Conservation (phyloP, 92 coral and sea anemone genomes). For the Porites cylindrica region DNA sequence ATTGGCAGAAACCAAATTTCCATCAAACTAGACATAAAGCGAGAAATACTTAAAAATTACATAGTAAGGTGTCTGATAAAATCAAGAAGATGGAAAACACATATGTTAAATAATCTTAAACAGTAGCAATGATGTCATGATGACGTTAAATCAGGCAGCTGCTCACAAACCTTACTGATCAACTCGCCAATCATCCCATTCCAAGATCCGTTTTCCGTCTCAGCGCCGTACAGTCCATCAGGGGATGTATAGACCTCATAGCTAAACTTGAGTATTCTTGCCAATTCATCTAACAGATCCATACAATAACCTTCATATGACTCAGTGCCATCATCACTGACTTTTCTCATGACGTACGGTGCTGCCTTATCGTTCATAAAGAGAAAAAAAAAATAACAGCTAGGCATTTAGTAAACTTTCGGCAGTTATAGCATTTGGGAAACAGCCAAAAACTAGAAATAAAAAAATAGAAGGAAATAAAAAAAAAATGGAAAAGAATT, state of each 20-base stretch:
- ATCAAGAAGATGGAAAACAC: too few species aligned
- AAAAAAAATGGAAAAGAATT: too few species aligned
- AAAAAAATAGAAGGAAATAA: too few species aligned
- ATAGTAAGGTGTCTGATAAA: too few species aligned
- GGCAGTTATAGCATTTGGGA: too few species aligned
- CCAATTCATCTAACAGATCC: constrained; percentile 66
- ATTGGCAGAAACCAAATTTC: too few species aligned
- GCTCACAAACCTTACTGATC: constrained; percentile 41
- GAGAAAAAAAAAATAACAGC: neutral
- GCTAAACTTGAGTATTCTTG: constrained; percentile 63
- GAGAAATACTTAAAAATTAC: too few species aligned
- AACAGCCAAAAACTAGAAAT: too few species aligned
- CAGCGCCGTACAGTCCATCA: constrained; percentile 72
- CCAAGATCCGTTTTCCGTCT: constrained; percentile 72
- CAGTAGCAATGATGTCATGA: too few species aligned
- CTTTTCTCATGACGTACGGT: constrained; percentile 64
- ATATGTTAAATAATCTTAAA: too few species aligned
- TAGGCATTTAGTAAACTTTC: neutral
- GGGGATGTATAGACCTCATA: constrained; percentile 62
- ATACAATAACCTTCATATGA: constrained; percentile 78
- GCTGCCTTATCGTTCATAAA: neutral
- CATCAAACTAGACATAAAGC: too few species aligned
- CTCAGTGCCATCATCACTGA: constrained; percentile 34
- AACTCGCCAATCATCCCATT: constrained; percentile 83
- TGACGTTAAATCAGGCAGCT: too few species aligned